Evolutionary conservation across 2,113 vertebrate species (phyloP).

Genomic region (Xiphorhynchus elegans): DNA sequence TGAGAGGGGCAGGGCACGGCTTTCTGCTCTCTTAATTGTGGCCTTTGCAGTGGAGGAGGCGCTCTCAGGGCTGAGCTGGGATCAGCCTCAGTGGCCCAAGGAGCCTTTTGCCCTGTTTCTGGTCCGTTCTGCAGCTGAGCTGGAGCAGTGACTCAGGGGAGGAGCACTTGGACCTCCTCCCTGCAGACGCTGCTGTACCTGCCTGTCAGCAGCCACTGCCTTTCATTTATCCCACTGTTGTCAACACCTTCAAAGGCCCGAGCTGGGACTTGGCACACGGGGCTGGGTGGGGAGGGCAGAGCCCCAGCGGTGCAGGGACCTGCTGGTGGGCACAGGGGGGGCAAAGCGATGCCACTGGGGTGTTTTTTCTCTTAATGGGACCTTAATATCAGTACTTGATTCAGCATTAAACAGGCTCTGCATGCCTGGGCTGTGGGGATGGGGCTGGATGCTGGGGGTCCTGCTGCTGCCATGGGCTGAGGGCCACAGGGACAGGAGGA

Average conservation of each 20-base stretch:
- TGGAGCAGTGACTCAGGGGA: conserved; percentile 16
- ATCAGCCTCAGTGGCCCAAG: background rate
- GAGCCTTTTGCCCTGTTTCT: background rate
- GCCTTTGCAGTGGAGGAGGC: background rate
- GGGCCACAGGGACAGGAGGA: background rate
- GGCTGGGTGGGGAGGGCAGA: background rate
- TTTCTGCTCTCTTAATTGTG: background rate
- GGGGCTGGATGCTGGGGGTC: background rate
- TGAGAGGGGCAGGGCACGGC: background rate
- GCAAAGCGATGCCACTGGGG: background rate
- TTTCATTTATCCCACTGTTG: conserved; percentile 29
- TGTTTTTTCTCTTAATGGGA: background rate
- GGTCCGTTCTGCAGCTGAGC: background rate
- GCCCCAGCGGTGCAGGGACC: rapidly evolving
- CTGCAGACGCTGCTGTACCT: background rate
- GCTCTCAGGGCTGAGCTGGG: background rate
- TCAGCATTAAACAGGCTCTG: background rate
- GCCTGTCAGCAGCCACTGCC: background rate
- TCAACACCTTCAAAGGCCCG: background rate
- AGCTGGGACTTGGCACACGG: background rate
- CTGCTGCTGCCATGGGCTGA: background rate
- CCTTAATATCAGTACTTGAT: background rate
- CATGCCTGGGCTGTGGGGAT: background rate
- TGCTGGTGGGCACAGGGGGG: rapidly evolving
- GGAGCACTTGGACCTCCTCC: conserved; percentile 24